A percentile compares a stretch with the other conserved stretches of the same genome.
These are phyloP conservation scores for Anorthoa munda DNA, from an alignment of 2,888 invertebrate genomes.

Conservation along the genomic window DNA sequence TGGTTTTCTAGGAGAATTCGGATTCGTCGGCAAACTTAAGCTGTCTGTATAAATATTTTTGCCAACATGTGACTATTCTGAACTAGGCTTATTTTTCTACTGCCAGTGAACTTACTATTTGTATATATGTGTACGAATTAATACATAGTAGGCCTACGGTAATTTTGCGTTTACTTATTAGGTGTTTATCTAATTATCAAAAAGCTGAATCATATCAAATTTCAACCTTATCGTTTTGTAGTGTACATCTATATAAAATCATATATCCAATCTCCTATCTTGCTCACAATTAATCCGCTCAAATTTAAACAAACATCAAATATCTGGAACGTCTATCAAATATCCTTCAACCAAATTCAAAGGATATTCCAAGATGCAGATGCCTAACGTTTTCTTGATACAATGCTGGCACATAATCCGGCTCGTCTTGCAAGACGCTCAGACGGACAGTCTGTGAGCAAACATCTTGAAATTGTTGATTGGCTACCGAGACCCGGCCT, in stretches of 20 bases:
- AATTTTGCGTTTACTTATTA: too few relatives aligned
- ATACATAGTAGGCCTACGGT: too few relatives aligned
- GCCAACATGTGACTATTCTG: too few relatives aligned
- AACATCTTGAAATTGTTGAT: slow-evolving; percentile 89
- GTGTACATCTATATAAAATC: not conserved
- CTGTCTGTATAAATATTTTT: too few relatives aligned
- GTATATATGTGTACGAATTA: too few relatives aligned
- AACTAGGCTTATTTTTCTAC: not conserved
- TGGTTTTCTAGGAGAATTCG: not conserved
- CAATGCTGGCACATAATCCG: slow-evolving; percentile 62
- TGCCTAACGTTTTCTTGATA: slow-evolving; percentile 59
- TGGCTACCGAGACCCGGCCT: slow-evolving; percentile 83
- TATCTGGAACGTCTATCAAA: slow-evolving; percentile 17
- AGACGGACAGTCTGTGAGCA: slow-evolving; percentile 74
- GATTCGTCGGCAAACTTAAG: not conserved
- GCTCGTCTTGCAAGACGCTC: slow-evolving; percentile 60
- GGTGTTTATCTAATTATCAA: not conserved
- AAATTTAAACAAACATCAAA: slow-evolving; percentile 36
- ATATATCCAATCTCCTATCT: not conserved
- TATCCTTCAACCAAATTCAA: slow-evolving; percentile 52
- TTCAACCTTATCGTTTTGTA: not conserved
- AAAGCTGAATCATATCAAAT: not conserved
- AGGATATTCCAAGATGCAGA: slow-evolving; percentile 58
- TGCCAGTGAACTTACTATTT: not conserved
- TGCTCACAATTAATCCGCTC: slow-evolving; percentile 4